phyloP scores from a whole-genome alignment of 2,113 vertebrate genomes.

The Setophaga kirtlandii region DNA sequence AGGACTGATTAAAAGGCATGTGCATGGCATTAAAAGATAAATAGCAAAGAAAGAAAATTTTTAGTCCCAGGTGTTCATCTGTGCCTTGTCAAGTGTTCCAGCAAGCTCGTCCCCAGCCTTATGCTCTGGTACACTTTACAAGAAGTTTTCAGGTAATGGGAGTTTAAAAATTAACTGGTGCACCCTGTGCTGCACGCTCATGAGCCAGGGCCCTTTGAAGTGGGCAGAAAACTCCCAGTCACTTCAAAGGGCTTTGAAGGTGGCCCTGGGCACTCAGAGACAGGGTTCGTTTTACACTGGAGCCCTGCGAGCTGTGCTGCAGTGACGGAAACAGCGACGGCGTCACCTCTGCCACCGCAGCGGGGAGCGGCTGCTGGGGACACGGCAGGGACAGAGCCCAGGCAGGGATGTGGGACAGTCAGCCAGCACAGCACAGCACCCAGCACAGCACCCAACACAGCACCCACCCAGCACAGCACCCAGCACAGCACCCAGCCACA shows the following conservation, averaged over 20 bases:
- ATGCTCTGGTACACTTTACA: slow-evolving; percentile 4
- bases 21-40: background rate
- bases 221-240: background rate
- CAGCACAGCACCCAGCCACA: background rate
- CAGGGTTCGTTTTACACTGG: background rate
- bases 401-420: accelerated
- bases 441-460: too few relatives aligned
- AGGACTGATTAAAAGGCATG: background rate
- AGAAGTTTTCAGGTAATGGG: slow-evolving; percentile 17
- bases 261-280: background rate
- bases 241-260: slow-evolving; percentile 12
- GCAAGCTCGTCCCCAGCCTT: background rate
- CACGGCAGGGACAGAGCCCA: background rate
- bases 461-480: too few relatives aligned
- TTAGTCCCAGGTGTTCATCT: background rate
- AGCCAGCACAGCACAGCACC: background rate
- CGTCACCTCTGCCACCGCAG: accelerated
- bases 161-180: slow-evolving; percentile 64
- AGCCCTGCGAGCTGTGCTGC: accelerated
- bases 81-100: background rate
- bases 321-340: accelerated
- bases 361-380: accelerated
- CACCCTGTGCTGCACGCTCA: background rate
- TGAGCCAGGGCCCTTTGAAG: slow-evolving; percentile 34
- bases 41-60: background rate